Evolutionary conservation across 2,797 vertebrate genomes (phyloP).

Genomic region (Antennarius maculatus): DNA sequence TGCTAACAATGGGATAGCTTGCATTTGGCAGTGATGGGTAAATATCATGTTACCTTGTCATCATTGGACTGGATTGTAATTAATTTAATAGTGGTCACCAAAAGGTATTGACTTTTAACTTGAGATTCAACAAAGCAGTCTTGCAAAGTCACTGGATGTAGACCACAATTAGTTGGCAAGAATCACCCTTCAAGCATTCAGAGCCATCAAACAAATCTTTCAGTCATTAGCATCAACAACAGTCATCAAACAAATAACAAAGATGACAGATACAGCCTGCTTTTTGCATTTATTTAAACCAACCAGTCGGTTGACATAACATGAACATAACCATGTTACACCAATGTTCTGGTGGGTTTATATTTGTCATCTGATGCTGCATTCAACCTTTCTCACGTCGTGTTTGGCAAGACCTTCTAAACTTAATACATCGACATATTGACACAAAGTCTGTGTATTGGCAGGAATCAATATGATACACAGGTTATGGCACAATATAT

Average conservation of each 20-base stretch:
- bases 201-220: constrained; percentile 31
- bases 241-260: background rate
- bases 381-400: no score
- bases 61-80: background rate
- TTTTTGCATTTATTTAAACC: background rate
- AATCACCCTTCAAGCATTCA: constrained; percentile 22
- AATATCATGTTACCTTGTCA: background rate
- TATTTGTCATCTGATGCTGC: no score
- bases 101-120: background rate
- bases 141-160: constrained; percentile 8
- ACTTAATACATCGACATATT: no score
- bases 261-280: constrained; percentile 4
- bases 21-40: background rate
- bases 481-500: no score
- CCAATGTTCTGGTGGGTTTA: no score
- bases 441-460: no score
- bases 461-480: no score
- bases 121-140: constrained; percentile 2
- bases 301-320: background rate
- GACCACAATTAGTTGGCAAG: constrained; percentile 33
- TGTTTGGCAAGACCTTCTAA: no score
- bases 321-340: background rate
- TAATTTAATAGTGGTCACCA: constrained; percentile 9
- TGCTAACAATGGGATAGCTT: background rate
- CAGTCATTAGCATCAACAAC: no score